These are phyloP conservation scores for Zaprionus bogoriensis DNA, from an alignment of 2,888 invertebrate species.

Conservation along the genomic window DNA sequence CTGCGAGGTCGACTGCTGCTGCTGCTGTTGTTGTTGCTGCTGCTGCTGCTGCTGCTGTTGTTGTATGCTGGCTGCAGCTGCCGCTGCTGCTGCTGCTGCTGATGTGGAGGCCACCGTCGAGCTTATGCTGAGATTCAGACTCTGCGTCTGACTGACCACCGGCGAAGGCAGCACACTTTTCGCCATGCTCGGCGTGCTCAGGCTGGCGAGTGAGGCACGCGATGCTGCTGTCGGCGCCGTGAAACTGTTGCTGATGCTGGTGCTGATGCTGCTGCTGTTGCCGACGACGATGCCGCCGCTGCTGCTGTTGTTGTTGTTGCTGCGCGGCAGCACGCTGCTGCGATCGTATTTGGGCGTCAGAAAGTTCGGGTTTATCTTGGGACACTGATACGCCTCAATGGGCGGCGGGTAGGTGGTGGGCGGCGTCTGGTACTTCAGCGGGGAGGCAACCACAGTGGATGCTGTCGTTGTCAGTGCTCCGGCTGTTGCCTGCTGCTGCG, in stretches of 20 bases:
- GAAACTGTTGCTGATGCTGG: conserved; percentile 19
- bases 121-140: conserved; percentile 45
- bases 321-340: conserved; percentile 72
- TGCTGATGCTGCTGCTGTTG: conserved; percentile 10
- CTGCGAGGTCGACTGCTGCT: conserved; percentile 16
- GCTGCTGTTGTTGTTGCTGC: conserved; percentile 29
- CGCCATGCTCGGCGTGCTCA: conserved; percentile 20
- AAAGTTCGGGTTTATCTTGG: conserved; percentile 82
- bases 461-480: conserved; percentile 51
- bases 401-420: conserved; percentile 81
- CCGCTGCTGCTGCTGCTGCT: conserved; percentile 51
- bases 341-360: conserved; percentile 82
- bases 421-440: conserved; percentile 81
- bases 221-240: conserved; percentile 7
- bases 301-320: conserved; percentile 45
- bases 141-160: conserved; percentile 25
- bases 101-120: conserved; percentile 57
- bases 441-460: conserved; percentile 37
- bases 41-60: conserved; percentile 23
- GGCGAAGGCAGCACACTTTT: conserved; percentile 9
- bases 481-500: conserved; percentile 44
- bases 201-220: conserved; percentile 11
- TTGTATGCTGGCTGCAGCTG: conserved; percentile 18
- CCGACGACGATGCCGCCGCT: conserved; percentile 36
- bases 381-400: conserved; percentile 82